These are phyloP conservation scores for Drosophila ustulata DNA, from an alignment of 2,888 invertebrate genomes.

Conservation along the genomic window DNA sequence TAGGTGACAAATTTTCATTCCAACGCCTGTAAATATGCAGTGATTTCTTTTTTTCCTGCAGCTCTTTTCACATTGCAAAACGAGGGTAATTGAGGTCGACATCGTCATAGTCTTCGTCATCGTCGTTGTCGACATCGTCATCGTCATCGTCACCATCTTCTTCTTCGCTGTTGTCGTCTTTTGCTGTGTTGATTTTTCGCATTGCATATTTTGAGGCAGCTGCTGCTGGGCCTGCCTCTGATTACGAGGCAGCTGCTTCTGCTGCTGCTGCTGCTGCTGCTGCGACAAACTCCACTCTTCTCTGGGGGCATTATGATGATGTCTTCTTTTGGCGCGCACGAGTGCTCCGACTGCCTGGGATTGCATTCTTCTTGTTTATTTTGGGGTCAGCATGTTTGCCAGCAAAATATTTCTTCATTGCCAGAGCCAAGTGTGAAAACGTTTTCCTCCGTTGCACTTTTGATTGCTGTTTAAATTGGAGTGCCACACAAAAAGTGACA, in stretches of 20 bases:
- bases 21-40: constrained; percentile 80
- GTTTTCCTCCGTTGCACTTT: constrained; percentile 72
- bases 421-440: constrained; percentile 69
- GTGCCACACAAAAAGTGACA: constrained; percentile 47
- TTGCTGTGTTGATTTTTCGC: constrained; percentile 77
- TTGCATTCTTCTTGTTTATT: constrained; percentile 69
- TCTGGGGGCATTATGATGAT: constrained; percentile 69
- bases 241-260: constrained; percentile 55
- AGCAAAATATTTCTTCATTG: constrained; percentile 67
- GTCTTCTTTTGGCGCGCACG: constrained; percentile 67
- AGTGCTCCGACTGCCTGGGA: constrained; percentile 55
- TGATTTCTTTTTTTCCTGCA: constrained; percentile 61
- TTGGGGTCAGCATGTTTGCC: constrained; percentile 78
- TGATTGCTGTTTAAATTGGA: constrained; percentile 72
- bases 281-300: constrained; percentile 31
- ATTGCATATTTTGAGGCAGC: constrained; percentile 74
- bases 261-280: constrained; percentile 49
- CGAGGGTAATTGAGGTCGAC: constrained; percentile 77
- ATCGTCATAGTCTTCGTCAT: constrained; percentile 41
- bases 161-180: constrained; percentile 25
- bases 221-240: constrained; percentile 48
- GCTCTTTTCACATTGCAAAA: constrained; percentile 56
- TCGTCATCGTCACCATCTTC: constrained; percentile 22
- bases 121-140: constrained; percentile 13
- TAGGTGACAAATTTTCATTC: constrained; percentile 80